phyloP scores from a whole-genome alignment of 2,888 invertebrate species.

The Abrostola tripartita region DNA sequence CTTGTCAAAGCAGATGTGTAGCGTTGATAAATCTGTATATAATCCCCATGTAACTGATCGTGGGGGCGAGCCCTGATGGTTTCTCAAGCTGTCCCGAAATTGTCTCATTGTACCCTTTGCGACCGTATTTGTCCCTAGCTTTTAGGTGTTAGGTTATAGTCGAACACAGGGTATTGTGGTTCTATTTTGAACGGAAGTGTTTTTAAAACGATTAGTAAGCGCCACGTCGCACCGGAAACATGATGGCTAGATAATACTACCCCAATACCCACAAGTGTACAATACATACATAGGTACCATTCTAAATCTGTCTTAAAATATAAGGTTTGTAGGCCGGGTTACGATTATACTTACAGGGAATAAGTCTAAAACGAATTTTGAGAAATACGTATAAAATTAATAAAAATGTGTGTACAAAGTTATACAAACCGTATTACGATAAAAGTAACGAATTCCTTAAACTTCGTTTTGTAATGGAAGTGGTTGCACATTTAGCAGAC shows the following conservation, averaged over 20 bases:
- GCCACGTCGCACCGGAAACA: conserved; percentile 72
- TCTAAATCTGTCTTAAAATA: conserved; percentile 80
- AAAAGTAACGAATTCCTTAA: conserved; percentile 54
- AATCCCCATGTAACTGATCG: conserved; percentile 19
- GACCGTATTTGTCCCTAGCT: conserved; percentile 86
- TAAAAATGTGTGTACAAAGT: conserved; percentile 38
- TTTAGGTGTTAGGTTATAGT: conserved; percentile 85
- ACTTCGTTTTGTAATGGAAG: conserved; percentile 53
- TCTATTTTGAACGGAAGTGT: conserved; percentile 85
- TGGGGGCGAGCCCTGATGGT: conserved; percentile 34
- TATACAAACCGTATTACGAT: conserved; percentile 36
- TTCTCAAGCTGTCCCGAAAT: conserved; percentile 48
- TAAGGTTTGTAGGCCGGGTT: conserved; percentile 71
- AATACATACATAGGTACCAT: conserved; percentile 68
- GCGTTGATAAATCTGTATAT: conserved; percentile 3
- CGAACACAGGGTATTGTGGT: conserved; percentile 88
- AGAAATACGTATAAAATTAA: conserved; percentile 55
- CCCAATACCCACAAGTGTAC: conserved; percentile 86
- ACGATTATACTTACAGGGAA: conserved; percentile 60
- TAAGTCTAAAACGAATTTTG: conserved; percentile 56
- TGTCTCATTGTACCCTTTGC: conserved; percentile 79
- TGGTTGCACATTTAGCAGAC: conserved; percentile 36
- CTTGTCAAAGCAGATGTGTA: too few relatives aligned
- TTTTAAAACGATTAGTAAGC: conserved; percentile 80
- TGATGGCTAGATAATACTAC: conserved; percentile 83